phyloP scores from a whole-genome alignment of 2,888 invertebrate species.

The Rhamphomyia laevipes region DNA sequence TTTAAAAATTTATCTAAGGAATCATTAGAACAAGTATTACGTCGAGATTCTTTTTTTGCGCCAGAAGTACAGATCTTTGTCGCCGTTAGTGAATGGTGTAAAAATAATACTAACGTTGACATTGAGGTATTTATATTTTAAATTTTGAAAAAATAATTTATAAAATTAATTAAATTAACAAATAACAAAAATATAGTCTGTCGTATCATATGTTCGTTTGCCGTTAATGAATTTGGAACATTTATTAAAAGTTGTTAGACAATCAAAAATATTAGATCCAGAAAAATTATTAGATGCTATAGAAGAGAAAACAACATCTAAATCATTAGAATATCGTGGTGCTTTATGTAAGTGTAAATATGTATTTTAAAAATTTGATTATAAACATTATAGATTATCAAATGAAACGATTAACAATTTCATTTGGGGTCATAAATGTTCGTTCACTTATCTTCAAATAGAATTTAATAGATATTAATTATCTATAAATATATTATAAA shows the following conservation, averaged over 20 bases:
- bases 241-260: conserved; percentile 77
- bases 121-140: conserved; percentile 23
- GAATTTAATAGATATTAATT: too few relatives aligned
- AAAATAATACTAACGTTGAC: conserved; percentile 53
- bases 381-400: too few relatives aligned
- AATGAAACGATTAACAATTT: too few relatives aligned
- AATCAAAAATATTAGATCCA: conserved; percentile 73
- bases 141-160: background rate
- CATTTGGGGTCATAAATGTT: too few relatives aligned
- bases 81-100: conserved; percentile 79
- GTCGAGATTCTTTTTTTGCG: conserved; percentile 91
- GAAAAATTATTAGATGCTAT: conserved; percentile 92
- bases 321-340: conserved; percentile 76
- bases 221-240: conserved; percentile 82
- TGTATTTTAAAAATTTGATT: conserved; percentile 3
- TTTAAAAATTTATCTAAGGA: conserved; percentile 70
- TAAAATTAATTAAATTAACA: too few relatives aligned
- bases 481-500: background rate
- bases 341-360: conserved; percentile 49
- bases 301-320: conserved; percentile 69
- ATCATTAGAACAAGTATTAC: conserved; percentile 70
- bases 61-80: conserved; percentile 91
- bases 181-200: conserved; percentile 28
- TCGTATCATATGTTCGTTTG: conserved; percentile 59
- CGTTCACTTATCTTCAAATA: too few relatives aligned